These are phyloP conservation scores for Clarias fuscus DNA, from an alignment of 2,797 vertebrate species.

Conservation along the genomic window DNA sequence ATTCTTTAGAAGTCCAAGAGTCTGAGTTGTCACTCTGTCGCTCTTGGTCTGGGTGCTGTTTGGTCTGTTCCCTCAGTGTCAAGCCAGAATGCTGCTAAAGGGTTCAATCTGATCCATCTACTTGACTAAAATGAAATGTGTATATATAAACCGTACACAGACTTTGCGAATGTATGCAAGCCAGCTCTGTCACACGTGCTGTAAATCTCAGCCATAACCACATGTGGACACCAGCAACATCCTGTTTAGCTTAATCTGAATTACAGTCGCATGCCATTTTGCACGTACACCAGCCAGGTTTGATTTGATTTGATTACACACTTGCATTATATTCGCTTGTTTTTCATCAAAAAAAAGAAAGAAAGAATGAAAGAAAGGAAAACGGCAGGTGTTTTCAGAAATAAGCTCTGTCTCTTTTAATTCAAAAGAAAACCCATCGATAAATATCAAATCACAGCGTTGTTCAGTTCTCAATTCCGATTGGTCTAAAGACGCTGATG, in stretches of 20 bases:
- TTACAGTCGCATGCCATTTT: neutral
- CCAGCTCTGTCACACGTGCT: neutral
- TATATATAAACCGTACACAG: too few species aligned
- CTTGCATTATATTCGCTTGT: neutral
- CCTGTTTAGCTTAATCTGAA: neutral
- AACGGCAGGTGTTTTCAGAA: neutral
- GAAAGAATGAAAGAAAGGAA: too few species aligned
- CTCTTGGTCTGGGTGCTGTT: constrained; percentile 26
- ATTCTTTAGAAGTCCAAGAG: constrained; percentile 61
- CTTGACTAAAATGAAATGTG: neutral
- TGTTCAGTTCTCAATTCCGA: neutral
- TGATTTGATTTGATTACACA: constrained; percentile 23
- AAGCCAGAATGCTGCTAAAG: neutral
- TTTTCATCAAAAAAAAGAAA: neutral
- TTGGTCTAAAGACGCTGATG: neutral
- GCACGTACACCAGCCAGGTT: neutral
- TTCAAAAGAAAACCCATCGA: neutral
- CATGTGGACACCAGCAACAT: neutral
- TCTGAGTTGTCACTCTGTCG: constrained; percentile 50
- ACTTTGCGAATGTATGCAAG: neutral
- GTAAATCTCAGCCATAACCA: neutral
- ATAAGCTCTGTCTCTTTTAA: neutral
- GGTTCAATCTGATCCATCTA: neutral
- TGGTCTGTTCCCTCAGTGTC: neutral
- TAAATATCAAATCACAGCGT: neutral